Evolutionary conservation across 1,140 invertebrate genomes (phyloP).

Genomic region (Sycobia sp.): DNA sequence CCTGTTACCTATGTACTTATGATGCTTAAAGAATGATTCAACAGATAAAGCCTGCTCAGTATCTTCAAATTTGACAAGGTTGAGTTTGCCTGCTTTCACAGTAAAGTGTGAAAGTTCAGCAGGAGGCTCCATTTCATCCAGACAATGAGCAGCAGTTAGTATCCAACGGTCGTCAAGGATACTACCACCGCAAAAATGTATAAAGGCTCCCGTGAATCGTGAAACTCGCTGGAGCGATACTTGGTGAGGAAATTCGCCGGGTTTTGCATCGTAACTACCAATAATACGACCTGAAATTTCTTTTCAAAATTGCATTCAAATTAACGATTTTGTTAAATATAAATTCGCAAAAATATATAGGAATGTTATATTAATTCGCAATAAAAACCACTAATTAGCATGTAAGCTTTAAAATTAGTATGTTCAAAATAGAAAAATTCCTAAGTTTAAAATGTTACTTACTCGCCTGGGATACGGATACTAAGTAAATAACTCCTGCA

Average conservation of each 20-base stretch:
- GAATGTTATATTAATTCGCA: no score
- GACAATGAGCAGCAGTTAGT: constrained; percentile 13
- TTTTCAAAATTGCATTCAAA: no score
- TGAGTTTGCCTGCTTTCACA: constrained; percentile 47
- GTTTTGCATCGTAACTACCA: constrained; percentile 48
- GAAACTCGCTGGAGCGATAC: constrained; percentile 42
- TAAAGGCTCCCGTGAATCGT: neutral
- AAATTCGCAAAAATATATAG: no score
- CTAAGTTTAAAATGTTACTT: no score
- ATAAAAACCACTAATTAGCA: no score
- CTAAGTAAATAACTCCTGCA: no score
- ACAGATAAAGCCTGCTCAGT: constrained; percentile 59
- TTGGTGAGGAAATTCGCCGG: constrained; percentile 53
- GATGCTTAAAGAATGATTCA: constrained; percentile 54
- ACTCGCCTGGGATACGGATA: no score
- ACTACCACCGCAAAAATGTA: constrained; percentile 9
- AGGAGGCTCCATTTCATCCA: neutral
- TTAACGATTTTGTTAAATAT: no score
- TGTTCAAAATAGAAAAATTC: no score
- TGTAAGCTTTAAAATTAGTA: no score
- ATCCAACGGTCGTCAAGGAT: constrained; percentile 9
- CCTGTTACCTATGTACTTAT: constrained; percentile 56
- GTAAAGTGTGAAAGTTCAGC: constrained; percentile 8
- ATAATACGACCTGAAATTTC: no score
- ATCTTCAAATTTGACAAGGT: constrained; percentile 41